These are phyloP conservation scores for Chromis chromis DNA, from an alignment of 2,797 vertebrate genomes.

Conservation along the genomic window DNA sequence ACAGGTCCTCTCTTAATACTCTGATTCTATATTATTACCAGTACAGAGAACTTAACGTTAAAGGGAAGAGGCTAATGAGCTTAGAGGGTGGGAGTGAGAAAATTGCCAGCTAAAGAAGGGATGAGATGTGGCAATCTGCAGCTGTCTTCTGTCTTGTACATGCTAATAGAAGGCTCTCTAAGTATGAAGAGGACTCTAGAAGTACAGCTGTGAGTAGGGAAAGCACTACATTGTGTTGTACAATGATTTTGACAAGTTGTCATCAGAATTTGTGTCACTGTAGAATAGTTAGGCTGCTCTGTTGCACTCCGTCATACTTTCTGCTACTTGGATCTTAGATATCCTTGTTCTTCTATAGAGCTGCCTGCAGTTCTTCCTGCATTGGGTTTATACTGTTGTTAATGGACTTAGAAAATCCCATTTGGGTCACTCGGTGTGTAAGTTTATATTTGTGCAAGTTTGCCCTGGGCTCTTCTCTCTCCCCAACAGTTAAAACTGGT, in stretches of 20 bases:
- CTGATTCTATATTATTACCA: slow-evolving; percentile 21
- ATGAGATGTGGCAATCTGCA: slow-evolving; percentile 14
- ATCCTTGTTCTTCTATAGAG: not conserved
- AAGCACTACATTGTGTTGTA: not conserved
- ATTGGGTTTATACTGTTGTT: slow-evolving; percentile 5
- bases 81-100: slow-evolving; percentile 4
- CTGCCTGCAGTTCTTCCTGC: not conserved
- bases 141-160: slow-evolving; percentile 11
- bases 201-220: not conserved
- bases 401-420: not conserved
- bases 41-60: slow-evolving; percentile 2
- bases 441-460: slow-evolving; percentile 4
- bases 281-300: not conserved
- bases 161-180: not conserved
- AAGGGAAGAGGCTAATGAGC: slow-evolving; percentile 3
- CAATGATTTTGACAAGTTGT: slow-evolving; percentile 12
- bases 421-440: not conserved
- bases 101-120: not conserved
- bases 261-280: slow-evolving; percentile 1
- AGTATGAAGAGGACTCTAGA: not conserved
- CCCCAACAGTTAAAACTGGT: not conserved
- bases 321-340: not conserved
- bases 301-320: slow-evolving; percentile 1
- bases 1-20: not conserved
- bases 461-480: not conserved